Base-by-base conservation (phyloP, 2,888 invertebrate species). In the Smittia aterrima region DNA sequence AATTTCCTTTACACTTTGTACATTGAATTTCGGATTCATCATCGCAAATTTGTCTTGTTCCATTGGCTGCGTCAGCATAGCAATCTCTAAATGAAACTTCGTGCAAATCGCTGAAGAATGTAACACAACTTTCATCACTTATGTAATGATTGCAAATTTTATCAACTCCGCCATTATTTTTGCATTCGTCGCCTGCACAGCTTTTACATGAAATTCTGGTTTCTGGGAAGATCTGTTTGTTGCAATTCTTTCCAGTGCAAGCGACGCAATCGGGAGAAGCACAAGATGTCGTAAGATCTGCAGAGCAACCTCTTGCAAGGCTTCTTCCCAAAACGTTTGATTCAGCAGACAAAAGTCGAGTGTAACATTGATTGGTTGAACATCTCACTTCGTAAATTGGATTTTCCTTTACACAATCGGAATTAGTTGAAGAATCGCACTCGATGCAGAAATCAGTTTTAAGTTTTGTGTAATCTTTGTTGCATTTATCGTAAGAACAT, bases 41-140 rank as follows among this genome's bases (percentile, higher is more conserved):
- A 47, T 74, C 74, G n/a, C 74, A 74, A 25, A 74, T 4, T 20
- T 18, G 13, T 47, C 41, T n/a, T 18, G 74, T 74, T 64, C 24
- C 74, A 24, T 1, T 0, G 1, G 41, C 40, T 0, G 27, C 32
- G 47, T 74, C 74, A 1, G 66, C 24, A 13, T 18, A 66, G 18
- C 74, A 74, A 20, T 66, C 66, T 41, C 20, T 13, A 25, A 62
- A 66, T 18, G 25, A 38, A 6, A 66, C 74, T 27, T 66, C 27
- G 41, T 32, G 4, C 3, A 41, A 18, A n/a, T 64, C 24, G 6
- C 47, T 41, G 13, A 47, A 74, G 25, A 74, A 41, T 18, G 74
- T 74, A 3, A 74, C 18, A 20, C 74, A 74, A 24, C 4, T 24
- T 27, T 74, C 66, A 18, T 66, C 25, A 11, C 13, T 0, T 1